A percentile compares a stretch with the other conserved stretches of the same genome.
Evolutionary conservation across 64 coral and sea anemone genomes (phyloP).

Genomic region (Actinia equina): DNA sequence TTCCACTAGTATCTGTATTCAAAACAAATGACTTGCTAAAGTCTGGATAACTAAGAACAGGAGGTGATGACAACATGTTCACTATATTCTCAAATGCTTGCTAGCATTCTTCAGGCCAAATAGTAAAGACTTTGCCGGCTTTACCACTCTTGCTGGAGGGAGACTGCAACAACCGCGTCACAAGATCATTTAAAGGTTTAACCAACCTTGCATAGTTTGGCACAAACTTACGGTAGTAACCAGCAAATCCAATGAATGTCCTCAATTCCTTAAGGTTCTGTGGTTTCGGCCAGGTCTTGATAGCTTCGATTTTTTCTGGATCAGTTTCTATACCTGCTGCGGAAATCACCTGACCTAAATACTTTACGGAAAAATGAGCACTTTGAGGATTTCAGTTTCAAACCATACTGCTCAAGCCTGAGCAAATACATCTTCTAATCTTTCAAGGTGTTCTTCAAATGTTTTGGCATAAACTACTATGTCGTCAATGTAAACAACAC

Average conservation of each 20-base stretch:
- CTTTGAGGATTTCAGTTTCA: slow-evolving; percentile 47
- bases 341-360: slow-evolving; percentile 20
- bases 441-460: slow-evolving; percentile 36
- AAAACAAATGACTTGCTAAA: too few species aligned
- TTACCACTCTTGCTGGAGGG: too few species aligned
- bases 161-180: too few species aligned
- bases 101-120: too few species aligned
- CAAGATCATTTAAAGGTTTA: not conserved
- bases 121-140: too few species aligned
- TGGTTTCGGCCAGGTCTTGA: not conserved
- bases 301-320: slow-evolving; percentile 39
- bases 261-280: not conserved
- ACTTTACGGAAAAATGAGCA: slow-evolving; percentile 1
- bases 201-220: slow-evolving; percentile 4
- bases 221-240: not conserved
- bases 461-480: slow-evolving; percentile 36
- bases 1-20: too few species aligned
- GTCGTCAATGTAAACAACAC: slow-evolving; percentile 44
- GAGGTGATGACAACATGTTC: too few species aligned
- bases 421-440: slow-evolving; percentile 24
- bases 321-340: slow-evolving; percentile 27
- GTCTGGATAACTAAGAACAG: too few species aligned
- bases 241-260: not conserved
- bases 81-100: too few species aligned
- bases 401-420: slow-evolving; percentile 13